Conservation (phyloP, 2,113 vertebrate genomes). For the Grantiella picta region DNA sequence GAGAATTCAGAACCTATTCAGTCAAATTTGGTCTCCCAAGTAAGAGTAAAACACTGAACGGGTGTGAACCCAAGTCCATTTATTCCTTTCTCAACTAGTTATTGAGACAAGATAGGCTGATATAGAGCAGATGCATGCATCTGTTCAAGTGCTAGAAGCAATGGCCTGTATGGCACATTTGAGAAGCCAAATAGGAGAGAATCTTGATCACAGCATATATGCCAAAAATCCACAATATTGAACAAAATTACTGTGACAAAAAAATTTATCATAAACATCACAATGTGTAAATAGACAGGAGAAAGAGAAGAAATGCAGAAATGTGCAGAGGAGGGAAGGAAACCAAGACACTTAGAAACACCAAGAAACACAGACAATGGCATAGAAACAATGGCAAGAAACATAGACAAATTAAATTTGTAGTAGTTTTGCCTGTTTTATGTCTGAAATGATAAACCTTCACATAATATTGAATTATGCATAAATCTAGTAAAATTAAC, state of each 20-base stretch:
- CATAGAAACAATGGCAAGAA: background rate
- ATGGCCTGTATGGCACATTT: background rate
- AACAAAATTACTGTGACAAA: background rate
- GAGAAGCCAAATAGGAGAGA: background rate
- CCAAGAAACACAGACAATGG: background rate
- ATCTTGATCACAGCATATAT: background rate
- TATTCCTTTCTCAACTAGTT: background rate
- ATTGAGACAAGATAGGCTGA: background rate
- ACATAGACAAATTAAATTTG: background rate
- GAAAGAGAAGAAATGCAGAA: background rate
- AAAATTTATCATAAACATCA: background rate
- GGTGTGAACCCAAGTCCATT: background rate
- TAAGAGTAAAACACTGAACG: background rate
- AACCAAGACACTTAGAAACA: background rate
- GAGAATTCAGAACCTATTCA: background rate
- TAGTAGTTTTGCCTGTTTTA: background rate
- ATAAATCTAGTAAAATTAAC: background rate
- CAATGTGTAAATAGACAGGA: background rate
- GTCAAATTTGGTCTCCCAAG: background rate
- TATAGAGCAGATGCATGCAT: background rate
- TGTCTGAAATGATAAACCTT: background rate
- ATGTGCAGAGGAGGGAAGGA: background rate
- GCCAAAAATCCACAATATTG: background rate
- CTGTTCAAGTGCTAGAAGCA: background rate
- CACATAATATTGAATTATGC: background rate